Percentiles rank a stretch among this genome's conserved stretches.
These are phyloP conservation scores for Drosophila merina DNA, from an alignment of 2,888 invertebrate species.

Conservation along the genomic window DNA sequence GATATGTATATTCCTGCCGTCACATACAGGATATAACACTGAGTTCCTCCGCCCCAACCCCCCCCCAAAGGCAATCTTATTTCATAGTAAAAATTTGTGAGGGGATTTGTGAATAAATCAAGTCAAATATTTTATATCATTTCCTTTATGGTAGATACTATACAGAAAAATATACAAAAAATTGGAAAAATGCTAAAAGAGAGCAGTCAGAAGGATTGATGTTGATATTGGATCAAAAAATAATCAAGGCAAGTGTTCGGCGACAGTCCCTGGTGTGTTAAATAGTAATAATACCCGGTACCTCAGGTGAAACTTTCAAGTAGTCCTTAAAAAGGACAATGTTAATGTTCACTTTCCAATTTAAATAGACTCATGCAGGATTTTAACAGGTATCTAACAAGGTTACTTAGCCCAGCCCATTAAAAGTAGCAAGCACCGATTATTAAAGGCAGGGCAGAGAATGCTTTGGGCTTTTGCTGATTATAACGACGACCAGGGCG, in stretches of 20 bases:
- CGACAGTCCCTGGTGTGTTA: neutral
- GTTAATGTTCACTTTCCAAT: neutral
- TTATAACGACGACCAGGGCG: constrained; percentile 67
- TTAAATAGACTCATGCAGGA: neutral
- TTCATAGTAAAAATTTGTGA: constrained; percentile 54
- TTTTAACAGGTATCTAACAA: neutral
- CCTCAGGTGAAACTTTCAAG: neutral
- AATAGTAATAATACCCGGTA: neutral
- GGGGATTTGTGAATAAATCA: constrained; percentile 64
- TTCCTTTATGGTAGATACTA: constrained; percentile 19
- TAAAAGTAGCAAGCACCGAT: neutral
- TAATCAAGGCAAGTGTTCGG: neutral
- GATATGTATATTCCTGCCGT: constrained; percentile 11
- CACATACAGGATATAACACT: constrained; percentile 35
- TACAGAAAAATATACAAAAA: neutral
- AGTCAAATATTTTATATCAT: constrained; percentile 66
- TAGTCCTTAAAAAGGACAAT: neutral
- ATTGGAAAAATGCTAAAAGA: neutral
- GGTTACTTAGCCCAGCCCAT: neutral
- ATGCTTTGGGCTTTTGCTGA: constrained; percentile 58
- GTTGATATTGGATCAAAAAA: neutral
- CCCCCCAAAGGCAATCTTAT: constrained; percentile 12
- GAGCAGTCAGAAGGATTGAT: neutral
- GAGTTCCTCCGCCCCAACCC: constrained; percentile 7
- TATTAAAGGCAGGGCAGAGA: constrained; percentile 19